phyloP scores from a whole-genome alignment of 1,140 invertebrate genomes.

The Sminthurinus signatus region DNA sequence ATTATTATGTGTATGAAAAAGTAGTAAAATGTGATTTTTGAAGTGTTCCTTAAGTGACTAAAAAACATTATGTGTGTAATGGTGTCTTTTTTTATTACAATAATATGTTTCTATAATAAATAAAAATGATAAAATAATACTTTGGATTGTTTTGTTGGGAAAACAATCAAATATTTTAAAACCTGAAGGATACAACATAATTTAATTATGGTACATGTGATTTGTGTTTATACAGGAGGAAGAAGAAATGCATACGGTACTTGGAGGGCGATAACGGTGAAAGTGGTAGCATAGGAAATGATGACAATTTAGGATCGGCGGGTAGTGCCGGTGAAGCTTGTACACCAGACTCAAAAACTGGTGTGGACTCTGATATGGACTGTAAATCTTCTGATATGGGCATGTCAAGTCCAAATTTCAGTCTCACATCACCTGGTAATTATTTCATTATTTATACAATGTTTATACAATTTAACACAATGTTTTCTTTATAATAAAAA shows the following conservation, averaged over 20 bases:
- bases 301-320: slow-evolving; percentile 64
- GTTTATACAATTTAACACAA: no score
- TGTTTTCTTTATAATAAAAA: no score
- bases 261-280: slow-evolving; percentile 57
- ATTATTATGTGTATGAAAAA: no score
- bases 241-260: slow-evolving; percentile 97
- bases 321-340: slow-evolving; percentile 59
- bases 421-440: slow-evolving; percentile 45
- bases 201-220: background rate
- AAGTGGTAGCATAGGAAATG: slow-evolving; percentile 49
- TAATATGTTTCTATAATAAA: no score
- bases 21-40: no score
- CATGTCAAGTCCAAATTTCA: slow-evolving; percentile 51
- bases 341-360: slow-evolving; percentile 55
- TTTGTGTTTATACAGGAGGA: slow-evolving; percentile 63
- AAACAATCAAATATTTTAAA: no score
- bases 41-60: no score
- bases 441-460: background rate
- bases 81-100: no score
- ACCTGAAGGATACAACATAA: background rate
- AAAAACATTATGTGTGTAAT: no score
- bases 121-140: no score
- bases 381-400: slow-evolving; percentile 45
- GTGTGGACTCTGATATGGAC: slow-evolving; percentile 51
- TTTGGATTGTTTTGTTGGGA: no score